Evolutionary conservation across 2,113 vertebrate genomes (phyloP).

Genomic region (Hemichromis elongatus): DNA sequence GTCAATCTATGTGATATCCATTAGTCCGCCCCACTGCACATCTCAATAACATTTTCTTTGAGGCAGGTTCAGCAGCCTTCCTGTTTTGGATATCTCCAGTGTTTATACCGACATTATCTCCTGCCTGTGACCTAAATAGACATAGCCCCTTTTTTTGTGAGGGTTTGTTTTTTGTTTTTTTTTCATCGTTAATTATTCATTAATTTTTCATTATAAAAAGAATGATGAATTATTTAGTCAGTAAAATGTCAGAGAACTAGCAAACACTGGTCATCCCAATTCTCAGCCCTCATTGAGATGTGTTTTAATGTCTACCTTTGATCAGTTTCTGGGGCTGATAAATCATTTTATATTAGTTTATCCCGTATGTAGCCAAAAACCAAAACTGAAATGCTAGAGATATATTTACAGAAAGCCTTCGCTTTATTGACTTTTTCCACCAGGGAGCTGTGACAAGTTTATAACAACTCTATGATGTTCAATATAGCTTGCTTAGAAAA

Average conservation of each 20-base stretch:
- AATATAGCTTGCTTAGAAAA: not conserved
- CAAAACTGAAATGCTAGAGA: not conserved
- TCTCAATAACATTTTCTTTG: slow-evolving; percentile 27
- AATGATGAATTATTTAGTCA: not conserved
- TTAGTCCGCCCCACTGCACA: slow-evolving; percentile 35
- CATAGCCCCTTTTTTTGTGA: not conserved
- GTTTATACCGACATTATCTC: not conserved
- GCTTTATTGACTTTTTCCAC: not conserved
- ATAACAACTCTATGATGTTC: not conserved
- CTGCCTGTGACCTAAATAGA: not conserved
- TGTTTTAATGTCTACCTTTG: not conserved
- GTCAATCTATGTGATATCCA: slow-evolving; percentile 43
- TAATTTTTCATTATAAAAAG: not conserved
- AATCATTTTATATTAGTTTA: not conserved
- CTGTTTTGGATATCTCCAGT: not conserved
- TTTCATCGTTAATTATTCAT: not conserved
- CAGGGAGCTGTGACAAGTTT: not conserved
- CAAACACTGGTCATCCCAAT: not conserved
- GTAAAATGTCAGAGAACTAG: not conserved
- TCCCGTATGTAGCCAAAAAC: not conserved
- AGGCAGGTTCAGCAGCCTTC: not conserved
- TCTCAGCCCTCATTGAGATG: not conserved
- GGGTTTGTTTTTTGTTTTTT: not conserved
- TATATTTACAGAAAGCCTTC: not conserved
- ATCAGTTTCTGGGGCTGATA: not conserved